These are phyloP conservation scores for Nomada lathburiana DNA, from an alignment of 2,888 invertebrate genomes.

Conservation along the genomic window DNA sequence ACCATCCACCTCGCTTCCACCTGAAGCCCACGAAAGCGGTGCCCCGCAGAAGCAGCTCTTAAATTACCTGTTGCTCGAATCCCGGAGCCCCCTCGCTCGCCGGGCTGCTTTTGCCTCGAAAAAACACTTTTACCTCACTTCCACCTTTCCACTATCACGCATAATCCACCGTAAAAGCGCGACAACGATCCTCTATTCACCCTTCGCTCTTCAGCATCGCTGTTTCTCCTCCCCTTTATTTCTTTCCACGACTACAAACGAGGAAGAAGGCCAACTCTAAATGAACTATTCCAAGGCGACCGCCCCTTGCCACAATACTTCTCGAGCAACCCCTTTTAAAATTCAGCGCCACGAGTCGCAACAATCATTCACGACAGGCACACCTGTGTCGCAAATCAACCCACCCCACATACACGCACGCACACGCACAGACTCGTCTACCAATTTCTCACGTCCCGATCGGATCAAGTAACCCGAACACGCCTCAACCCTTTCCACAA, in stretches of 20 bases:
- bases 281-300: slow-evolving; percentile 34
- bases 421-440: no score
- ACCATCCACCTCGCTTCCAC: not conserved
- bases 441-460: not conserved
- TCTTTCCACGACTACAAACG: not conserved
- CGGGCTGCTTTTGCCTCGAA: slow-evolving; percentile 82
- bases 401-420: not conserved
- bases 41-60: slow-evolving; percentile 33
- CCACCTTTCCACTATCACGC: slow-evolving; percentile 63
- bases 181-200: not conserved
- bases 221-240: not conserved
- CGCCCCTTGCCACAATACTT: slow-evolving; percentile 5
- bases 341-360: slow-evolving; percentile 16
- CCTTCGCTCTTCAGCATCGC: slow-evolving; percentile 4
- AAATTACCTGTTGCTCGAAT: slow-evolving; percentile 83
- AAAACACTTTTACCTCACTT: slow-evolving; percentile 83
- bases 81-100: slow-evolving; percentile 82
- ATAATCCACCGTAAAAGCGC: slow-evolving; percentile 55
- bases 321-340: not conserved
- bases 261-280: not conserved
- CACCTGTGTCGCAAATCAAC: slow-evolving; percentile 24
- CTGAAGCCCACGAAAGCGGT: slow-evolving; percentile 16
- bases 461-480: not conserved
- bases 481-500: slow-evolving; percentile 19
- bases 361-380: slow-evolving; percentile 32